Evolutionary conservation across 2,113 vertebrate species (phyloP), one percentile per base, ranked within the genome.

Genomic region (Chionis minor): DNA sequence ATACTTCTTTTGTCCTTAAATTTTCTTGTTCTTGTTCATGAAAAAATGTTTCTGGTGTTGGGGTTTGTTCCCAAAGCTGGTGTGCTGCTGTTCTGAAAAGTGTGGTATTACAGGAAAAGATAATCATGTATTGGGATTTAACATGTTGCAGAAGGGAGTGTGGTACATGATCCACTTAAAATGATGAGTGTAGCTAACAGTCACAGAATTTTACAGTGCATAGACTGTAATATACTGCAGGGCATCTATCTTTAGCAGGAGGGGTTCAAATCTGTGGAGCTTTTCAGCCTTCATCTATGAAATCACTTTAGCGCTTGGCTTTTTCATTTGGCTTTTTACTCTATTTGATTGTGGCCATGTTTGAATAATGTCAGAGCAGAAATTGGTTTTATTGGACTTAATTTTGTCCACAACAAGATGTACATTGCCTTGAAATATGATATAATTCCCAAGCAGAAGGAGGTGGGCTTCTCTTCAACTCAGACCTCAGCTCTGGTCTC

Each of bases 241-340:
- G 47, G 11, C 47, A 83, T 84, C 51, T 1, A 0, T 94, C 80
- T 75, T 74, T 47, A 86, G 55, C 54, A 69, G 70, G 52, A 75
- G 63, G 65, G 40, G 6, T 58, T 88, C 56, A 72, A 45, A 78
- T 79, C 72, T 79, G 40, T 61, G 61, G 56, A 81, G 72, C 9
- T 91, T 92, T 94, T 89, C 81, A 80, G 40, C 52, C 56, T 84
- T 87, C 44, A 35, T 72, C 61, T 79, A 49, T 74, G 61, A 94
- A 95, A 92, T 89, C 88, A 86, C 86, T 89, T 97, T 54, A 91
- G 81, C 0, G 3, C 79, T 92, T 75, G 65, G 40, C 40, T 59
- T 92, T 97, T 95, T 91, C 73, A 72, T 95, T 96, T 91, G 86
- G 21, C 73, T 95, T 92, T 82, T 81, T 88, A 26, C 49, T 94